These are phyloP conservation scores for Haliclona indistincta DNA, from an alignment of 37 sponge, comb jelly and placozoan species.

Conservation along the genomic window DNA sequence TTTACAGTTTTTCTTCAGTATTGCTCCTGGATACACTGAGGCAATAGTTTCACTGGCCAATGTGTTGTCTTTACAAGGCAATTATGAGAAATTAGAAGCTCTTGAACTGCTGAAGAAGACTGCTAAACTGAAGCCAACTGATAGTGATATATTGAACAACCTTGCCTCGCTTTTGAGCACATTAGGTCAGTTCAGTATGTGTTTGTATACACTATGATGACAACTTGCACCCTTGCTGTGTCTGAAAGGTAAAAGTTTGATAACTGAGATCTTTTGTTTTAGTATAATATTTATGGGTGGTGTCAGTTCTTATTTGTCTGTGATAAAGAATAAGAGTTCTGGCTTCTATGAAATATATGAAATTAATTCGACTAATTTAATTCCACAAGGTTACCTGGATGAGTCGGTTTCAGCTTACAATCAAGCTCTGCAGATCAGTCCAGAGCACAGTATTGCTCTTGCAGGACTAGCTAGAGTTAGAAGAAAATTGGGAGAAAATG, in stretches of 20 bases:
- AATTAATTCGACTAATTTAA: background rate
- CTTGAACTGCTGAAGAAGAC: constrained; percentile 17
- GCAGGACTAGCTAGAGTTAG: constrained; percentile 35
- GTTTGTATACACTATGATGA: background rate
- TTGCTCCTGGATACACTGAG: too few species aligned
- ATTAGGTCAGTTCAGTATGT: background rate
- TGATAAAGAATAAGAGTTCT: background rate
- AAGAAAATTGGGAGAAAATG: constrained; percentile 27
- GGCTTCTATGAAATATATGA: background rate
- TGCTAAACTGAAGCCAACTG: constrained; percentile 3
- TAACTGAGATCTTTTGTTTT: background rate
- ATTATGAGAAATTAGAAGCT: constrained; percentile 45
- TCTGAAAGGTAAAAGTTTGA: background rate
- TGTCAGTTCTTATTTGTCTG: background rate
- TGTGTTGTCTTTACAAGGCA: too few species aligned
- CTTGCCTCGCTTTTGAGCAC: constrained; percentile 14
- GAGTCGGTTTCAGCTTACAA: constrained; percentile 37
- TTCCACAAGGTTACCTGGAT: constrained; percentile 7
- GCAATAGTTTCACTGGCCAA: too few species aligned
- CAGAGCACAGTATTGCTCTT: constrained; percentile 46
- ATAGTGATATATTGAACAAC: constrained; percentile 60
- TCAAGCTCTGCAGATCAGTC: constrained; percentile 20
- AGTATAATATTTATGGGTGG: background rate
- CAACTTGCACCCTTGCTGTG: background rate
- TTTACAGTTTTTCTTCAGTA: too few species aligned